A percentile compares a stretch with the other conserved stretches of the same genome.
Evolutionary conservation across 1,140 invertebrate genomes (phyloP).

Genomic region (Gryllus bimaculatus): DNA sequence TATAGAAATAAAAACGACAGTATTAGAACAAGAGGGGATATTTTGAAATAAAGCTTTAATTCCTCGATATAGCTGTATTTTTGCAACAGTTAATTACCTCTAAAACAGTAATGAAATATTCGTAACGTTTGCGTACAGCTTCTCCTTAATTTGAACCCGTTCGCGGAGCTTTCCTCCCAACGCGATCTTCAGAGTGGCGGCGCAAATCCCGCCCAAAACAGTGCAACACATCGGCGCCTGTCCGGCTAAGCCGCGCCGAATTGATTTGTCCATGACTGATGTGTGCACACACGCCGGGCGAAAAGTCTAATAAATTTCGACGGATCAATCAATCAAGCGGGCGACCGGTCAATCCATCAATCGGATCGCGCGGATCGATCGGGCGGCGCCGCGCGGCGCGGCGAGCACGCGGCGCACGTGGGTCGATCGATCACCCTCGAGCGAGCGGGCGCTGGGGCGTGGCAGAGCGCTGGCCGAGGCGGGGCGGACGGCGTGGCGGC

Average conservation of each 20-base stretch:
- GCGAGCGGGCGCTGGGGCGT: no score
- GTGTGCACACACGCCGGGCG: neutral
- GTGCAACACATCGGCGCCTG: neutral
- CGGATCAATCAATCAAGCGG: neutral
- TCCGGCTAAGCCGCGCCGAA: neutral
- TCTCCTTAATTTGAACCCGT: no score
- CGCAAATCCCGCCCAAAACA: neutral
- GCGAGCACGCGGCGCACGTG: neutral
- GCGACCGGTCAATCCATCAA: neutral
- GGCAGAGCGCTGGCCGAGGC: neutral
- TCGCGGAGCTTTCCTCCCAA: neutral
- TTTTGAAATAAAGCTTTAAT: no score
- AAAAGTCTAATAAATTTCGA: conserved; percentile 6
- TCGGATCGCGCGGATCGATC: neutral
- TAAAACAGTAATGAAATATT: no score
- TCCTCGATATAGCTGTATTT: no score
- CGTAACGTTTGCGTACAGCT: no score
- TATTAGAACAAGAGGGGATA: no score
- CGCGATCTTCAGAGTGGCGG: neutral
- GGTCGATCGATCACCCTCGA: neutral
- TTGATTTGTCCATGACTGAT: conserved; percentile 4
- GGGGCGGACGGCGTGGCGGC: neutral
- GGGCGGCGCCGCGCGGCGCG: no score
- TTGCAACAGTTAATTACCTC: no score
- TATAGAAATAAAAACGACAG: no score